These are phyloP conservation scores for Ganaspis sp. DNA, from an alignment of 1,140 invertebrate species.

Conservation along the genomic window DNA sequence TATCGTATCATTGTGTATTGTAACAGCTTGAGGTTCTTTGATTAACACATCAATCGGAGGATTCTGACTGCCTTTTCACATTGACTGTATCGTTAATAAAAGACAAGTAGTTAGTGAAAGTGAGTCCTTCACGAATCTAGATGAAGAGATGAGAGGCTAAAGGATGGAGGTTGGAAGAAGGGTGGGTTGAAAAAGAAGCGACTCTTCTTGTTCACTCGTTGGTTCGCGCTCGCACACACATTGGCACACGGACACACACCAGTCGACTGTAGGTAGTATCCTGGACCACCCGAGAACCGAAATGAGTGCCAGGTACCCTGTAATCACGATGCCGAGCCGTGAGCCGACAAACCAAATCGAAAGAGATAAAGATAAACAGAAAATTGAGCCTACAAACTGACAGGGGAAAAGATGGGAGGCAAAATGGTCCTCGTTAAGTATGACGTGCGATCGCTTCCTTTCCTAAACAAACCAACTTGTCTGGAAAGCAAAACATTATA, in stretches of 20 bases:
- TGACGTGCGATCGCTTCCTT: conserved; percentile 47
- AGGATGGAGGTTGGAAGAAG: conserved; percentile 35
- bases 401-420: conserved; percentile 56
- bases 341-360: conserved; percentile 76
- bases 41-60: conserved; percentile 56
- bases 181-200: conserved; percentile 46
- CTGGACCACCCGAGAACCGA: conserved; percentile 76
- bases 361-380: conserved; percentile 77
- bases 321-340: conserved; percentile 75
- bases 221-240: conserved; percentile 54
- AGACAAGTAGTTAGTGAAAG: conserved; percentile 59
- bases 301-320: conserved; percentile 75
- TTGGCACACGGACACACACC: conserved; percentile 43
- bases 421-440: conserved; percentile 72
- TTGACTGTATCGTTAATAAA: conserved; percentile 75
- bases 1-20: not conserved
- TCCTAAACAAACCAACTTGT: too few species aligned
- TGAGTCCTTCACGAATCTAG: conserved; percentile 44
- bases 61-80: conserved; percentile 69
- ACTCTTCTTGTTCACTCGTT: conserved; percentile 48
- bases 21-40: conserved; percentile 45
- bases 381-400: conserved; percentile 73
- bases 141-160: conserved; percentile 41
- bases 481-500: too few species aligned
- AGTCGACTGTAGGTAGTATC: conserved; percentile 51